phyloP scores from a whole-genome alignment of 30 jellyfish, hydroid and myxozoan species.

The Clytia hemisphaerica region DNA sequence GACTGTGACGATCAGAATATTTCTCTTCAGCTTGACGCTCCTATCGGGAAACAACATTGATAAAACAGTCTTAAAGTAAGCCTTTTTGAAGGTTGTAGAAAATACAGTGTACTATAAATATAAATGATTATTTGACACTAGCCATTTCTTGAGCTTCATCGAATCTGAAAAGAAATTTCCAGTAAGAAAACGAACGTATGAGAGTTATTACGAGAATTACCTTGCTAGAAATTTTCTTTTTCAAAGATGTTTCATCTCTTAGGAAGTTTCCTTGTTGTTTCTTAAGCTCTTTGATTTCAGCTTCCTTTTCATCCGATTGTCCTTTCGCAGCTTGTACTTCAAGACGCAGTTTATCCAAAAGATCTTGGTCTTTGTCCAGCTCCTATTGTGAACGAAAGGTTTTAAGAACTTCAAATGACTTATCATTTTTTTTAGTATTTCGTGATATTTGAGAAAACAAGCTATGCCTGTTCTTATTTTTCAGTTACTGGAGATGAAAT shows the following conservation, averaged over 20 bases:
- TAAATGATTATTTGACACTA: too few species aligned
- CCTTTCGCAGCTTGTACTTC: constrained; percentile 49
- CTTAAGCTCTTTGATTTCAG: constrained; percentile 64
- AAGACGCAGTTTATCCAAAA: constrained; percentile 48
- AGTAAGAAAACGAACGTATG: neutral
- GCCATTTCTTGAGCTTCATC: too few species aligned
- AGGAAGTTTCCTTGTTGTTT: constrained; percentile 37
- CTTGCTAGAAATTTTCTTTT: constrained; percentile 67
- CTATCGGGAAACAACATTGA: constrained; percentile 24
- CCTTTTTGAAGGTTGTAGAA: too few species aligned
- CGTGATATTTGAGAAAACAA: too few species aligned
- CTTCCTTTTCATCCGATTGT: constrained; percentile 68
- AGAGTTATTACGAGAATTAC: constrained; percentile 2
- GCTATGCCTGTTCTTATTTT: too few species aligned
- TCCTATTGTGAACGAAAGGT: too few species aligned
- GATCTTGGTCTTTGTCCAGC: constrained; percentile 56
- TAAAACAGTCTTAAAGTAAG: too few species aligned
- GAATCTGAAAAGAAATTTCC: neutral
- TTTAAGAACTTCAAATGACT: too few species aligned
- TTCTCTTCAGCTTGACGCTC: constrained; percentile 83
- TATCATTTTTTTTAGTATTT: too few species aligned
- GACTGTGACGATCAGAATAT: constrained; percentile 68
- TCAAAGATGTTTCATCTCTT: constrained; percentile 74
- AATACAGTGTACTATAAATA: too few species aligned
- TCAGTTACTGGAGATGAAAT: too few species aligned